Percentiles rank a stretch among this genome's conserved stretches.
Evolutionary conservation across 1,140 invertebrate species (phyloP).

Genomic region (Formica selysi): DNA sequence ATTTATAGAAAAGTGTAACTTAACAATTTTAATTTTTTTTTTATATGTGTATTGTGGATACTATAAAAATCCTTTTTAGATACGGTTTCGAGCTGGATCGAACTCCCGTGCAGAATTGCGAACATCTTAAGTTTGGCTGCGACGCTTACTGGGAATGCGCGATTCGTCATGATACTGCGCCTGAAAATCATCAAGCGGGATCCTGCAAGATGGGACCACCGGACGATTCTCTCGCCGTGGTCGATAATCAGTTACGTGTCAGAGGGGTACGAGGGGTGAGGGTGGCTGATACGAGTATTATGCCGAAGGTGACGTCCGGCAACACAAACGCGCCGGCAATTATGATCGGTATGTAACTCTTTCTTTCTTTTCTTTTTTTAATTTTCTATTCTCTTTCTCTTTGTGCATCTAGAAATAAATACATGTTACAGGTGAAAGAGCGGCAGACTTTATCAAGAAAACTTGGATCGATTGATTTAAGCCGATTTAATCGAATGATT

Average conservation of each 20-base stretch:
- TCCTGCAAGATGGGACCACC: slow-evolving; percentile 93
- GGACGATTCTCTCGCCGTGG: slow-evolving; percentile 90
- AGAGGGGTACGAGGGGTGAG: slow-evolving; percentile 90
- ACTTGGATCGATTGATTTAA: slow-evolving; percentile 86
- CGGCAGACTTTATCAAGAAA: slow-evolving; percentile 92
- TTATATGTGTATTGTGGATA: neutral
- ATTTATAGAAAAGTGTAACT: neutral
- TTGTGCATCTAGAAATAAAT: neutral
- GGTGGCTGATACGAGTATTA: slow-evolving; percentile 93
- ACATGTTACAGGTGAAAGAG: slow-evolving; percentile 87
- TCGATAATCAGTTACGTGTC: slow-evolving; percentile 90
- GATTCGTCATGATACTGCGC: slow-evolving; percentile 90
- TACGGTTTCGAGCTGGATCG: slow-evolving; percentile 91
- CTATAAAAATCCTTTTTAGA: slow-evolving; percentile 49
- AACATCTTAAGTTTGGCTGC: slow-evolving; percentile 90
- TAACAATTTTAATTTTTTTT: neutral
- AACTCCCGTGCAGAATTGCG: slow-evolving; percentile 91
- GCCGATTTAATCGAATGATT: neutral
- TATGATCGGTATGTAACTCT: slow-evolving; percentile 89
- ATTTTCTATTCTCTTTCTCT: neutral
- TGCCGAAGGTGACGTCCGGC: slow-evolving; percentile 91
- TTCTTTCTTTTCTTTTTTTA: neutral
- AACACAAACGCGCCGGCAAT: slow-evolving; percentile 94
- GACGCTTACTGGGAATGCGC: slow-evolving; percentile 95
- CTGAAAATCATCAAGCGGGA: slow-evolving; percentile 95